Base-by-base conservation (phyloP, 1,140 invertebrate species). In the Notospermus geniculatus region DNA sequence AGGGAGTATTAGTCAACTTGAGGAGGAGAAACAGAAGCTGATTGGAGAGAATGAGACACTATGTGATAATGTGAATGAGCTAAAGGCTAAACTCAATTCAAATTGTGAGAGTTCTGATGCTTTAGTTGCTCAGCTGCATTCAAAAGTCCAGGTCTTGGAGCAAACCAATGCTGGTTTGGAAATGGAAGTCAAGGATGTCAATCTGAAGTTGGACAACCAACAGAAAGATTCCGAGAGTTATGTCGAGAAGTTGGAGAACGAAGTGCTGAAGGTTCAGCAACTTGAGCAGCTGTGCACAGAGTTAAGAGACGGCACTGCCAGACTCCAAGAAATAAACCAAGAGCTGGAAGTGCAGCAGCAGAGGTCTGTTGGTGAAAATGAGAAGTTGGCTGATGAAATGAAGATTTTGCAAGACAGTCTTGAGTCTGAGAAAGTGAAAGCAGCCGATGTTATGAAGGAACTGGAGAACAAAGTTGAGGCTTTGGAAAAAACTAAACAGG, bases 1-100 rank as follows among this genome's bases (percentile, higher is more conserved):
- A 27, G 25, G 66, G 7, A 62, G 23, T 25, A 69, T 71, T 54
- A 65, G 62, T 39, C n/a, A 46, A 27, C 23, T 54, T 54, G 17
- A 55, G 59, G 36, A n/a, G 29, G 52, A 17, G 62, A 58, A 4
- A 29, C 57, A 36, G 2, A 68, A 66, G 46, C 54, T 70, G n/a
- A 58, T 73, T 29, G 45, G 68, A 22, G 74, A 76, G 59, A 76
- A 76, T 65, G 74, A 71, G 23, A 36, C 43, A 22, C 39, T 22
- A 25, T 62, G 63, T 54, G 70, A 74, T 25, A 76, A 73, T 57
- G 23, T 73, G 2, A 66, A 68, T 22, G 67, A 69, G 53, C 59
- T 72, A 1, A 70, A 75, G 32, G 57, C 54, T 7, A 65, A 70
- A 41, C 13, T 73, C 0, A 63, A 71, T 36, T 58, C 64, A 4